Conservation (phyloP, 2,888 invertebrate genomes). For the Clunio marinus region DNA sequence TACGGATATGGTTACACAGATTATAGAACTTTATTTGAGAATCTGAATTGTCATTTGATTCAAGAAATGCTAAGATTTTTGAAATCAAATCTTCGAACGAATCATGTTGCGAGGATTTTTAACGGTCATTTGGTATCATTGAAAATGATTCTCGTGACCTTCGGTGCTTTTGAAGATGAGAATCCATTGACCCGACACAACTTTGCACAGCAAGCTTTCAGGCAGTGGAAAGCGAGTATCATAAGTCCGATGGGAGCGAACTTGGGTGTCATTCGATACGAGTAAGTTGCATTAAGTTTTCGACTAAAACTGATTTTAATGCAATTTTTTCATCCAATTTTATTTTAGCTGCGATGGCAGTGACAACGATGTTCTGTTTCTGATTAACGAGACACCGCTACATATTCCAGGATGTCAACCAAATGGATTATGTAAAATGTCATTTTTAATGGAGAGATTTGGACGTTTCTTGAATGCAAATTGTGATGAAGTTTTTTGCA, state of each 20-base stretch:
- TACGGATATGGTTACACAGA: too few species aligned
- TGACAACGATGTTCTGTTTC: background rate
- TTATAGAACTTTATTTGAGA: too few species aligned
- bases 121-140: too few species aligned
- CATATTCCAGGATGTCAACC: conserved; percentile 4
- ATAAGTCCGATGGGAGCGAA: background rate
- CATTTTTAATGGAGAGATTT: background rate
- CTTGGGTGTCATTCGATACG: background rate
- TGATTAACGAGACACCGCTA: conserved; percentile 1
- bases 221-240: background rate
- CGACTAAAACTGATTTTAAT: background rate
- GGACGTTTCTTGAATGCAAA: background rate
- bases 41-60: too few species aligned
- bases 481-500: background rate
- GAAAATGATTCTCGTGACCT: background rate
- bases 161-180: background rate
- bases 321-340: background rate
- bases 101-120: too few species aligned
- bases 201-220: background rate
- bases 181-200: background rate
- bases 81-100: too few species aligned
- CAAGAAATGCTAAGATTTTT: too few species aligned
- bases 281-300: background rate
- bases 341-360: background rate
- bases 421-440: conserved; percentile 14